phyloP scores from a whole-genome alignment of 2,797 vertebrate genomes.

The Tangara arthus region DNA sequence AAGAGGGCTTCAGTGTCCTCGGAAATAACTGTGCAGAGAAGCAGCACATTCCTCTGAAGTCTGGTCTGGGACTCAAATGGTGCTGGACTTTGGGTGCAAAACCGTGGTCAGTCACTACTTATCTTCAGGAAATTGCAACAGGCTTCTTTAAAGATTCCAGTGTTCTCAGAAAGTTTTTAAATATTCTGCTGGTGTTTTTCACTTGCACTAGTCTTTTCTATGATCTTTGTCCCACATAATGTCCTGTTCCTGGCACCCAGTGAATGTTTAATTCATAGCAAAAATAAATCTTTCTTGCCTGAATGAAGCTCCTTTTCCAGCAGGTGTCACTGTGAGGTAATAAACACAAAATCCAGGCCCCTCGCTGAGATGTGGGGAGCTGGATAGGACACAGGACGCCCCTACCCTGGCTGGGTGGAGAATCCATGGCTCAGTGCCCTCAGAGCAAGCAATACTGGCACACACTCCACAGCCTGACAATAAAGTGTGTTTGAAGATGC shows the following conservation, averaged over 20 bases:
- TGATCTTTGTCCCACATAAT: not conserved
- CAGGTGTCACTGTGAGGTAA: constrained; percentile 9
- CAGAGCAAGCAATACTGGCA: not conserved
- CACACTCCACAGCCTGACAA: not conserved
- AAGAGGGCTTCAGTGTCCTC: not conserved
- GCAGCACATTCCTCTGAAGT: not conserved
- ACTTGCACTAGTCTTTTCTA: not conserved
- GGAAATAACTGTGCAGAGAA: not conserved
- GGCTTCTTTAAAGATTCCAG: not conserved
- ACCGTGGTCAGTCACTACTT: fast-evolving
- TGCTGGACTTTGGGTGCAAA: not conserved
- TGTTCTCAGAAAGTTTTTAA: not conserved
- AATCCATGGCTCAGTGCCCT: fast-evolving
- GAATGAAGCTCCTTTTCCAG: not conserved
- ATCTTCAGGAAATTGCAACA: not conserved
- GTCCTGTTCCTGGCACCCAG: not conserved
- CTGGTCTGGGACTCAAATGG: not conserved
- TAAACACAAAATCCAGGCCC: not conserved
- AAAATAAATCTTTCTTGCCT: not conserved
- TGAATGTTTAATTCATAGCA: not conserved
- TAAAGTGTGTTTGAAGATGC: not conserved
- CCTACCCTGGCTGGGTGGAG: fast-evolving
- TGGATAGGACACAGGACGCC: not conserved
- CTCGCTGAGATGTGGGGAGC: fast-evolving
- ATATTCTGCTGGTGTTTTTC: not conserved